phyloP scores from a whole-genome alignment of 2,113 vertebrate genomes.

The Lagenorhynchus albirostris region DNA sequence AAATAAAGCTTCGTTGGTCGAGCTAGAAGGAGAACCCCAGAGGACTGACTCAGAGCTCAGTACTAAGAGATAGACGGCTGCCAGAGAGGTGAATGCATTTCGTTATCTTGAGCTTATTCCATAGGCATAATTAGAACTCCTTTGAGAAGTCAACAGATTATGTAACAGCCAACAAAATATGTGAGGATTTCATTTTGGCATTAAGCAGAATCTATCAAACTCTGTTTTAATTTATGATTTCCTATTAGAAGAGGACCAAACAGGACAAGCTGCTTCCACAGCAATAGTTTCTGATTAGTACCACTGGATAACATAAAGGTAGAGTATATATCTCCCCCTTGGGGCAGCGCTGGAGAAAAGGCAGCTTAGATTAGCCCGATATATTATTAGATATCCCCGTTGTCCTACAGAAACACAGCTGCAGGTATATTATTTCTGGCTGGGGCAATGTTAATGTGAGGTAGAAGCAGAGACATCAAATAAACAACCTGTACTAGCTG shows the following conservation, averaged over 20 bases:
- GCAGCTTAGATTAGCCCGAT: conserved; percentile 10
- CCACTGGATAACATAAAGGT: conserved; percentile 2
- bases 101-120: conserved; percentile 62
- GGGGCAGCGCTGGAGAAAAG: neutral
- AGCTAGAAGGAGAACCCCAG: neutral
- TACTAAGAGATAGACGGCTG: conserved; percentile 31
- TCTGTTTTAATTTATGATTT: conserved; percentile 56
- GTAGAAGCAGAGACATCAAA: conserved; percentile 41
- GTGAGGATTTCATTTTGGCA: conserved; percentile 57
- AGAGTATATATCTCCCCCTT: neutral
- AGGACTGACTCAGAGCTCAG: neutral
- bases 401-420: conserved; percentile 62
- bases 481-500: conserved; percentile 55
- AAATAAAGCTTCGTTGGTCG: conserved; percentile 44
- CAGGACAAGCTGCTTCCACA: neutral
- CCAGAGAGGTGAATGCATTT: conserved; percentile 59
- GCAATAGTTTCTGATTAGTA: conserved; percentile 41
- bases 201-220: conserved; percentile 41
- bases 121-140: conserved; percentile 66
- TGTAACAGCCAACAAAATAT: conserved; percentile 52
- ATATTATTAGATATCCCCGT: conserved; percentile 46
- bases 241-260: conserved; percentile 38
- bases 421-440: conserved; percentile 70
- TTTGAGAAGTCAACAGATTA: conserved; percentile 70
- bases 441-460: conserved; percentile 52